These are phyloP conservation scores for Hoplias malabaricus DNA, from an alignment of 2,113 vertebrate species.

Conservation along the genomic window DNA sequence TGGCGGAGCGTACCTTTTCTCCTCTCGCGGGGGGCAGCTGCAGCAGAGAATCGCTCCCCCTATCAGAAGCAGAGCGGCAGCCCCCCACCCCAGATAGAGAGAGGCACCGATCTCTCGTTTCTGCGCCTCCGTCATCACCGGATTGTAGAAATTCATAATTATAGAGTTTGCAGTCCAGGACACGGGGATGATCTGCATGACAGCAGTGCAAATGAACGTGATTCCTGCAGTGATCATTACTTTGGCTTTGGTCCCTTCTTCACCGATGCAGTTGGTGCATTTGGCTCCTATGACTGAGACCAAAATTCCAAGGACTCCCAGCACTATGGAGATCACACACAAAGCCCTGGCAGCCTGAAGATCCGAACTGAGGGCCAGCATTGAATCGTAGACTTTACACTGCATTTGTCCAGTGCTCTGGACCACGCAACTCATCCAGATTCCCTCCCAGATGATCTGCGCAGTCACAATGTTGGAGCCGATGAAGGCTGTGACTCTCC, in stretches of 20 bases:
- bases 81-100: slow-evolving; percentile 90
- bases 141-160: slow-evolving; percentile 85
- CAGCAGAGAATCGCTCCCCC: slow-evolving; percentile 87
- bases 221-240: slow-evolving; percentile 83
- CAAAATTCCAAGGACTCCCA: slow-evolving; percentile 80
- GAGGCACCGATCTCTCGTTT: slow-evolving; percentile 86
- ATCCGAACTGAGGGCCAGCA: slow-evolving; percentile 82
- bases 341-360: slow-evolving; percentile 90
- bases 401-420: slow-evolving; percentile 86
- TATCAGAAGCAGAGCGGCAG: slow-evolving; percentile 80
- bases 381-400: slow-evolving; percentile 85
- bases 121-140: slow-evolving; percentile 66
- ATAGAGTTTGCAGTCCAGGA: slow-evolving; percentile 90
- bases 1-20: slow-evolving; percentile 74
- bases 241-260: slow-evolving; percentile 83
- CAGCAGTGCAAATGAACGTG: slow-evolving; percentile 77
- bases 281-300: slow-evolving; percentile 85
- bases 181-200: slow-evolving; percentile 85
- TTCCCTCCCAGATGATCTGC: slow-evolving; percentile 84
- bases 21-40: slow-evolving; percentile 79
- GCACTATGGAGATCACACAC: slow-evolving; percentile 81
- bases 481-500: slow-evolving; percentile 87
- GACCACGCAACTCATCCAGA: slow-evolving; percentile 88
- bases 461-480: slow-evolving; percentile 86
- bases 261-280: slow-evolving; percentile 90